Evolutionary conservation across 2,888 invertebrate genomes (phyloP).

Genomic region (Steinernema hermaphroditum): DNA sequence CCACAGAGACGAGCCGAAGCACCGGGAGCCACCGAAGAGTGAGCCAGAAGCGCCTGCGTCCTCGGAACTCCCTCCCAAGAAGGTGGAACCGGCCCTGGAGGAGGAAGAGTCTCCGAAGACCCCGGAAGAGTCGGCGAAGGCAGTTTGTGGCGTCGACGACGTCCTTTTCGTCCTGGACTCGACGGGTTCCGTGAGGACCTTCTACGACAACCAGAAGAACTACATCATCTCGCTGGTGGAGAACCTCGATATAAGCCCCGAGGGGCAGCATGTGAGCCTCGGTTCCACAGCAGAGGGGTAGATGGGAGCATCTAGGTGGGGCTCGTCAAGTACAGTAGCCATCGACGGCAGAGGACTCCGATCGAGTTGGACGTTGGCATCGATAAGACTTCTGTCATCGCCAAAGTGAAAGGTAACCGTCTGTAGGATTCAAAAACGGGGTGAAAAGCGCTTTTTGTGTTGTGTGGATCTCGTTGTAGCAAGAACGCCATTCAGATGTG

Average conservation of each 20-base stretch:
- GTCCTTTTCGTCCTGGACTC: constrained; percentile 42
- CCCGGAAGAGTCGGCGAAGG: too few species aligned
- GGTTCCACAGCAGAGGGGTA: too few species aligned
- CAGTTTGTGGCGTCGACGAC: constrained; percentile 34
- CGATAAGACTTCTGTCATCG: constrained; percentile 28
- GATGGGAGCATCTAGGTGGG: constrained; percentile 34
- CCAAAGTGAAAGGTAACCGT: constrained; percentile 35
- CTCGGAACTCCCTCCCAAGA: background rate
- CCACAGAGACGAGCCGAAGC: background rate
- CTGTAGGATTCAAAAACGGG: background rate
- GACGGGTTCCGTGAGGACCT: constrained; percentile 38
- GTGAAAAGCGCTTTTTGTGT: background rate
- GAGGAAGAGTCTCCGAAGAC: too few species aligned
- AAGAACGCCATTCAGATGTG: constrained; percentile 11
- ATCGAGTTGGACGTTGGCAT: constrained; percentile 33
- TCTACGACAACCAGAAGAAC: constrained; percentile 40
- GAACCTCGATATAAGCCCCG: constrained; percentile 35
- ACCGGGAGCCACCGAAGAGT: background rate
- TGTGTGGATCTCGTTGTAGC: background rate
- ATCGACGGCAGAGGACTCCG: constrained; percentile 34
- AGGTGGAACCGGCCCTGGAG: background rate
- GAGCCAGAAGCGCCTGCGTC: background rate
- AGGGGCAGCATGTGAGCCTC: constrained; percentile 38
- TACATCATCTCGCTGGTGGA: constrained; percentile 39
- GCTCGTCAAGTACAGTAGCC: constrained; percentile 40